phyloP scores from a whole-genome alignment of 2,797 vertebrate species.

The Muscicapa striata region DNA sequence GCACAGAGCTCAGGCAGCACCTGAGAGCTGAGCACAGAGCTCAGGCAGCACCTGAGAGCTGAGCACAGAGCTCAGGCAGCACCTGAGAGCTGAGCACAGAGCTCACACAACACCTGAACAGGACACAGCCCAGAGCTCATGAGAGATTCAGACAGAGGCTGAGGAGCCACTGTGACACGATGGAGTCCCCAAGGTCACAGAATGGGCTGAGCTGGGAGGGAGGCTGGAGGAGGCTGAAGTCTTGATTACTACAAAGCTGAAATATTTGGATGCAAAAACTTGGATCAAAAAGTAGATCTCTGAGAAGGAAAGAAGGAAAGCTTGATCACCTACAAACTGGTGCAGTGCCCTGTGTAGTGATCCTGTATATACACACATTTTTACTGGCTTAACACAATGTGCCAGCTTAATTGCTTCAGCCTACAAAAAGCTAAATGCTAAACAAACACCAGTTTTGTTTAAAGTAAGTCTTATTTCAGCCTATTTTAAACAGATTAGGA shows the following conservation, averaged over 20 bases:
- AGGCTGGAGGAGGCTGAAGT: not conserved
- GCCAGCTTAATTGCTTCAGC: not conserved
- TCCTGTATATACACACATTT: not conserved
- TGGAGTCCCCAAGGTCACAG: not conserved
- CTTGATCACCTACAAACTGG: not conserved
- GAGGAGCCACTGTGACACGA: fast-evolving
- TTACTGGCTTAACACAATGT: not conserved
- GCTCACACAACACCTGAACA: too few relatives aligned
- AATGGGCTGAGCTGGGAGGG: not conserved
- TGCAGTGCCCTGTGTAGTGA: not conserved
- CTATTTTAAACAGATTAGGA: constrained; percentile 24
- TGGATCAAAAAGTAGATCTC: not conserved
- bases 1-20: too few relatives aligned
- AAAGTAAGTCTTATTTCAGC: not conserved
- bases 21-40: too few relatives aligned
- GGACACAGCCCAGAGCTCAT: too few relatives aligned
- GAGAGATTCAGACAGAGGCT: not conserved
- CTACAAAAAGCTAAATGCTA: constrained; percentile 10
- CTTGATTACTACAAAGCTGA: not conserved
- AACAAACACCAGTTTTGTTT: not conserved
- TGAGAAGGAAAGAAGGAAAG: not conserved
- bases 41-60: too few relatives aligned
- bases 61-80: too few relatives aligned
- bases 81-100: too few relatives aligned
- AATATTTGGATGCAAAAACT: not conserved